Evolutionary conservation across 2,113 vertebrate species (phyloP).

Genomic region (Nerophis lumbriciformis): DNA sequence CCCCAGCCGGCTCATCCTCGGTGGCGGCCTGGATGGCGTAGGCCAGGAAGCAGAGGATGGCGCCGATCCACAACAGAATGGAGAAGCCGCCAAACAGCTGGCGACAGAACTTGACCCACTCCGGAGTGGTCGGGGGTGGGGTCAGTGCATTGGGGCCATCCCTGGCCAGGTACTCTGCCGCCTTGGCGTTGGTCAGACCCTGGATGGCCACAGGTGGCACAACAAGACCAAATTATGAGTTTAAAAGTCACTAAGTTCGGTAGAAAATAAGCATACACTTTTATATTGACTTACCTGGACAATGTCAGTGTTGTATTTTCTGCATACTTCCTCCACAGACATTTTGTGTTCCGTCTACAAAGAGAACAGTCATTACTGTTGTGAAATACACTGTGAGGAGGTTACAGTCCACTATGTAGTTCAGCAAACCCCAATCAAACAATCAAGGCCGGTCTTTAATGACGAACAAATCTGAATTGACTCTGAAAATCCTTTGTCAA

Average conservation of each 20-base stretch:
- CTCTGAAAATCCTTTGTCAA: too few relatives aligned
- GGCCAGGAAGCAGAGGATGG: slow-evolving; percentile 89
- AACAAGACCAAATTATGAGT: too few relatives aligned
- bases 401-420: too few relatives aligned
- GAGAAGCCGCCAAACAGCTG: slow-evolving; percentile 92
- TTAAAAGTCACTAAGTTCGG: too few relatives aligned
- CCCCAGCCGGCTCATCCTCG: slow-evolving; percentile 81
- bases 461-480: too few relatives aligned
- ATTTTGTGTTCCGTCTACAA: slow-evolving; percentile 89
- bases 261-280: too few relatives aligned
- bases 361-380: neutral
- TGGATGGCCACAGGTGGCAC: slow-evolving; percentile 25
- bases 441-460: too few relatives aligned
- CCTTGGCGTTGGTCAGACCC: slow-evolving; percentile 87
- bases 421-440: too few relatives aligned
- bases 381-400: too few relatives aligned
- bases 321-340: slow-evolving; percentile 87
- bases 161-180: slow-evolving; percentile 82
- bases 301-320: slow-evolving; percentile 84
- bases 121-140: slow-evolving; percentile 86
- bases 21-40: slow-evolving; percentile 88
- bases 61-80: slow-evolving; percentile 87
- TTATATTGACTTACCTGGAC: slow-evolving; percentile 73
- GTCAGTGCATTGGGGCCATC: slow-evolving; percentile 87
- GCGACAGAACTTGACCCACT: slow-evolving; percentile 92